phyloP scores from a whole-genome alignment of 2,888 invertebrate genomes.

The Cancer borealis region DNA sequence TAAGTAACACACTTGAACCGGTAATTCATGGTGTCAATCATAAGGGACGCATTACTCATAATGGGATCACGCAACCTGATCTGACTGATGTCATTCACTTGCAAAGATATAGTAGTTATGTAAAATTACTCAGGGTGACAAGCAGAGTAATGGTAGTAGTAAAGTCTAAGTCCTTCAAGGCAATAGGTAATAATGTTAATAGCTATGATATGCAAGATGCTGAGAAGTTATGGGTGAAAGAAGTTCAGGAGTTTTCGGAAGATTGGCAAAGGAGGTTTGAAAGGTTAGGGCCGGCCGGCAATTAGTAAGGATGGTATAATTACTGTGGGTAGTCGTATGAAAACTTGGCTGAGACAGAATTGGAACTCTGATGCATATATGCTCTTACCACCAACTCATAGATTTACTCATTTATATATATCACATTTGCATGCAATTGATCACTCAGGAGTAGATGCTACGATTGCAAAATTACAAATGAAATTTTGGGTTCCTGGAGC shows the following conservation, averaged over 20 bases:
- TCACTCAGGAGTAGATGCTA: neutral
- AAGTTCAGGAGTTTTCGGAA: neutral
- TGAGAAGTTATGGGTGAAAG: neutral
- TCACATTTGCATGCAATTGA: neutral
- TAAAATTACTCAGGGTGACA: conserved; percentile 30
- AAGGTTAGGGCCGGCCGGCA: neutral
- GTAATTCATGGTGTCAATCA: neutral
- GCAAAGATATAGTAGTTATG: conserved; percentile 8
- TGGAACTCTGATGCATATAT: neutral
- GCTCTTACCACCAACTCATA: neutral
- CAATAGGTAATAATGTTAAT: neutral
- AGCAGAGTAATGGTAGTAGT: neutral
- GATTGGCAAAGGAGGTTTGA: neutral
- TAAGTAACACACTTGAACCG: no score
- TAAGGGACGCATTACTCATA: no score
- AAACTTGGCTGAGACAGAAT: neutral
- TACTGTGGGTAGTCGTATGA: neutral
- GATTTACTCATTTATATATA: conserved; percentile 2
- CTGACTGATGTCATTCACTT: neutral
- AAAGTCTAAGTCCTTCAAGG: conserved; percentile 4
- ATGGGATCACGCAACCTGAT: neutral
- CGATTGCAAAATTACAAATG: neutral
- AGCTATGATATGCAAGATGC: neutral
- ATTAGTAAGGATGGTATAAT: conserved; percentile 28
- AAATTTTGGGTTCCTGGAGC: conserved; percentile 28